These are phyloP conservation scores for Diadophis punctatus DNA, from an alignment of 2,113 vertebrate species.

Conservation along the genomic window DNA sequence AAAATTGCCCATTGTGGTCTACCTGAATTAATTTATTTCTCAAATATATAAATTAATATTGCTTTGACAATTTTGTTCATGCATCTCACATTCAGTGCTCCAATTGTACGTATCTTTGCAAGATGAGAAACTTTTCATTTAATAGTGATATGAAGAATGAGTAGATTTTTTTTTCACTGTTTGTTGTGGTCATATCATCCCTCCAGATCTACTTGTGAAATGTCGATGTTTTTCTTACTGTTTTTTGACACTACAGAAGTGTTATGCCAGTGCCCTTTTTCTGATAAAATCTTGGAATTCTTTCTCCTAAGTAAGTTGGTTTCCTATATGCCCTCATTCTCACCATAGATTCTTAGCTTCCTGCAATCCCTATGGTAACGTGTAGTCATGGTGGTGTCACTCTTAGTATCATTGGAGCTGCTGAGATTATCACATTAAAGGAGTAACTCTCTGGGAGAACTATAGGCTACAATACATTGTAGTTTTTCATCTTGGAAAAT, in stretches of 20 bases:
- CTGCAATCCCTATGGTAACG: neutral
- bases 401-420: neutral
- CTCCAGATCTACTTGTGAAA: neutral
- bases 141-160: neutral
- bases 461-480: neutral
- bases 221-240: neutral
- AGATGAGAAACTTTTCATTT: neutral
- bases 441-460: neutral
- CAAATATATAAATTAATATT: neutral
- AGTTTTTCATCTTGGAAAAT: neutral
- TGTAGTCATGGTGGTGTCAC: neutral
- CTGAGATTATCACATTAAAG: neutral
- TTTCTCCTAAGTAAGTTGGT: neutral
- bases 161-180: neutral
- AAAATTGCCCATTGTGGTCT: neutral
- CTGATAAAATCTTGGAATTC: neutral
- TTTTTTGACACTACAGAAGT: neutral
- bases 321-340: neutral
- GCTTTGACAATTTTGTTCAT: neutral
- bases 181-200: neutral
- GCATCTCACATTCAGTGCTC: neutral
- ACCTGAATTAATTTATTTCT: neutral
- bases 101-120: neutral
- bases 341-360: neutral
- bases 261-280: neutral